Conservation (phyloP, 2,888 invertebrate species). For the Hetaerina titia region DNA sequence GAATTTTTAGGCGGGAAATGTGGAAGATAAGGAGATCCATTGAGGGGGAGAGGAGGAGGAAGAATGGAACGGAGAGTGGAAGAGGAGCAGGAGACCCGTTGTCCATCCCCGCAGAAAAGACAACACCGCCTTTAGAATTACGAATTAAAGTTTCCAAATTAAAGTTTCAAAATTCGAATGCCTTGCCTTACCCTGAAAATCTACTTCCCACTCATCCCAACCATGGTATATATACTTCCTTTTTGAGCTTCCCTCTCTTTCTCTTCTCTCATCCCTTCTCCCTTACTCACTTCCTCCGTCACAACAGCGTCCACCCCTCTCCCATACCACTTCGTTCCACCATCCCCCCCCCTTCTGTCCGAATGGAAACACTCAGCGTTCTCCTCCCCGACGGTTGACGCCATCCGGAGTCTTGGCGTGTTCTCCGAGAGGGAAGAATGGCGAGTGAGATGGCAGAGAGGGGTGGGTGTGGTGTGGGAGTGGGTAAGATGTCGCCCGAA, state of each 20-base stretch:
- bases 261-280: background rate
- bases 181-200: background rate
- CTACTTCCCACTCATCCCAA: background rate
- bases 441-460: background rate
- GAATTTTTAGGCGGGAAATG: background rate
- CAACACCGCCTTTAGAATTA: background rate
- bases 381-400: background rate
- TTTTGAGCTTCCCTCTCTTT: background rate
- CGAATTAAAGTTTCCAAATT: conserved; percentile 48
- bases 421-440: background rate
- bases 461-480: background rate
- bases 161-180: conserved; percentile 26
- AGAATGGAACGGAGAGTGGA: background rate
- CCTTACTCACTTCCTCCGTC: background rate
- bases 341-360: background rate
- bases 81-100: background rate
- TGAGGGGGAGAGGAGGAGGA: background rate
- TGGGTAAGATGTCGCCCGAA: background rate
- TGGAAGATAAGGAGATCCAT: background rate
- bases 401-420: background rate
- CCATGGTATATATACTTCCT: background rate
- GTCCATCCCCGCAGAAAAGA: background rate
- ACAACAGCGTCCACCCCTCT: background rate
- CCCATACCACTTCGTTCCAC: background rate
- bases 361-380: background rate